A percentile compares a stretch with the other conserved stretches of the same genome.
phyloP scores from a whole-genome alignment of 2,113 vertebrate genomes.

The Lagopus muta region DNA sequence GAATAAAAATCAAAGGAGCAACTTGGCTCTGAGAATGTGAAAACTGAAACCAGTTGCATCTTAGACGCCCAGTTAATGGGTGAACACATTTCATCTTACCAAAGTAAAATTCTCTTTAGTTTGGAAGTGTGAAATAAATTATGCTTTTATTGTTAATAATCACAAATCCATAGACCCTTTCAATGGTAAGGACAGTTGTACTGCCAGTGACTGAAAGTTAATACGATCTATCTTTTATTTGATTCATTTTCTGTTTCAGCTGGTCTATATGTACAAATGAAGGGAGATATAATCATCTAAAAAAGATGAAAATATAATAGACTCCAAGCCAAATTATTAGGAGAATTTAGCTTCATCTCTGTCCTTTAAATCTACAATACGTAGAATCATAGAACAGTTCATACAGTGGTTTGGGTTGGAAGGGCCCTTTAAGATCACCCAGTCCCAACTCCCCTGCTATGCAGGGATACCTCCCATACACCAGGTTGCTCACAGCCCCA shows the following conservation, averaged over 20 bases:
- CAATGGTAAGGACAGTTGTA: background rate
- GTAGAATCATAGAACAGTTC: no score
- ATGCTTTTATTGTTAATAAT: background rate
- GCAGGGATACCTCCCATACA: no score
- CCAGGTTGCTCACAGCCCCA: no score
- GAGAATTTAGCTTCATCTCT: background rate
- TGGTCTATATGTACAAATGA: background rate
- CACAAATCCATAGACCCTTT: background rate
- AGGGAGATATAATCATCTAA: background rate
- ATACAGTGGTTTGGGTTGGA: no score
- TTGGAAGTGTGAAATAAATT: background rate
- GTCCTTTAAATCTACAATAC: background rate
- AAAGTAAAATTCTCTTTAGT: background rate
- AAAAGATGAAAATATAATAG: background rate
- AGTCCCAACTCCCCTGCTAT: no score
- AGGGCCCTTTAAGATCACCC: no score
- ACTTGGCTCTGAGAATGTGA: background rate
- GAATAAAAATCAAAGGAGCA: background rate
- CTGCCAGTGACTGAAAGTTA: background rate
- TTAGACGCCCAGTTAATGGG: background rate
- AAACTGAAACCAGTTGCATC: background rate
- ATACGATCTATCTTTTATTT: background rate
- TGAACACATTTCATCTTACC: background rate
- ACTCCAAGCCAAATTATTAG: accelerated
- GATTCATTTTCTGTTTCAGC: background rate